Conservation (phyloP, 2,888 invertebrate species). For the Tiliacea citrago region DNA sequence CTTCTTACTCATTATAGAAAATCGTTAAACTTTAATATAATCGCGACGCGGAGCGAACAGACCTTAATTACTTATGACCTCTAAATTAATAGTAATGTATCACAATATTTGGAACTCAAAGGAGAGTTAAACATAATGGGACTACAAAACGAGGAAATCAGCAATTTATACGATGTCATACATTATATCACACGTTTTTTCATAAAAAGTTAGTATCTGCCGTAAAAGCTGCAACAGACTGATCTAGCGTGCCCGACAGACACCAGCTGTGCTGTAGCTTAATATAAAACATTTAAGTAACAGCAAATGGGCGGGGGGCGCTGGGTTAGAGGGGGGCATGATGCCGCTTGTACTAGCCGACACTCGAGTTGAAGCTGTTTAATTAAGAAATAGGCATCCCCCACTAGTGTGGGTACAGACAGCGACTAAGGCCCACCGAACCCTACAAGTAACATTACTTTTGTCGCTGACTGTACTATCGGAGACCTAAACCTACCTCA, state of each 20-base stretch:
- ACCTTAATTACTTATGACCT: background rate
- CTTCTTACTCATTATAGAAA: background rate
- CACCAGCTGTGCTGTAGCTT: conserved; percentile 8
- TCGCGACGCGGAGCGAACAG: background rate
- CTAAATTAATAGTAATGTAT: background rate
- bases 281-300: conserved; percentile 18
- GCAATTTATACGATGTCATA: no score
- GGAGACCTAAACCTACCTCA: background rate
- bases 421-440: background rate
- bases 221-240: background rate
- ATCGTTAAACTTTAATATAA: conserved; percentile 20
- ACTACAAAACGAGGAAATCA: background rate
- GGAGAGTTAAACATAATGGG: no score
- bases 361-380: conserved; percentile 20
- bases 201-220: background rate
- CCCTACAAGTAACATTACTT: background rate
- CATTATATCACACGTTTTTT: background rate
- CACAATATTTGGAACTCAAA: background rate
- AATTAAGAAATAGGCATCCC: conserved; percentile 27
- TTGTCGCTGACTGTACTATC: background rate
- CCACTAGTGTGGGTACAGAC: background rate
- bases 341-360: conserved; percentile 1
- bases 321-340: background rate
- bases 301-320: background rate
- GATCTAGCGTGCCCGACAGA: conserved; percentile 5